These are phyloP conservation scores for Stenodema calcarata DNA, from an alignment of 2,888 invertebrate species.

Conservation along the genomic window DNA sequence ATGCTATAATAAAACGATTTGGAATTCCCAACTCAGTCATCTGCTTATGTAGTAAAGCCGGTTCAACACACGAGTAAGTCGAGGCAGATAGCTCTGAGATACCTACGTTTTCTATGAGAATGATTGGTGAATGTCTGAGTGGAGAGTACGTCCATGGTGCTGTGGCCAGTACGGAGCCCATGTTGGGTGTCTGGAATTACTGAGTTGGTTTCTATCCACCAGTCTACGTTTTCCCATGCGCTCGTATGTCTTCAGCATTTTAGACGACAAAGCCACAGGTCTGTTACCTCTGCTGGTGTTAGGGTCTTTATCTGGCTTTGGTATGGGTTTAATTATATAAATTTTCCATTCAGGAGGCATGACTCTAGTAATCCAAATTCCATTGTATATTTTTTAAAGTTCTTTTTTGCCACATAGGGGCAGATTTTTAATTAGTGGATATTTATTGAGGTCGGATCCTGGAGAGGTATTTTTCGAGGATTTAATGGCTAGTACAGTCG, in stretches of 20 bases:
- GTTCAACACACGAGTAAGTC: conserved; percentile 46
- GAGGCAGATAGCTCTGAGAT: conserved; percentile 10
- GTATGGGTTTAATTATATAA: neutral
- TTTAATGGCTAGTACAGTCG: neutral
- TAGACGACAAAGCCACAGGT: conserved; percentile 43
- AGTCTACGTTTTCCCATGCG: conserved; percentile 12
- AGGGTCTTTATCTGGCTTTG: neutral
- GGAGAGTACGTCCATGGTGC: conserved; percentile 33
- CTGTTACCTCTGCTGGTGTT: neutral
- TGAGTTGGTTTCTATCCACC: conserved; percentile 28
- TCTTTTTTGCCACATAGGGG: neutral
- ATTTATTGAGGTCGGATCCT: neutral
- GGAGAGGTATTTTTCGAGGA: neutral
- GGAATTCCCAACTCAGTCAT: neutral
- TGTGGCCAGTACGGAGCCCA: conserved; percentile 25
- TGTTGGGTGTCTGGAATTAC: conserved; percentile 19
- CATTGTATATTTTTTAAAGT: neutral
- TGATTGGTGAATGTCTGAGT: neutral
- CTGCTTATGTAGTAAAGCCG: neutral
- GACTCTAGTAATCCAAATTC: neutral
- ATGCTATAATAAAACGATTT: neutral
- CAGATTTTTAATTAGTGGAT: neutral
- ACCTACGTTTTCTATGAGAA: conserved; percentile 25
- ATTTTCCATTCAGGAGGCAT: neutral
- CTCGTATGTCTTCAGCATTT: conserved; percentile 37